Base-by-base conservation (phyloP, 2,113 vertebrate genomes). In the Cyprinodon brontotheroides region DNA sequence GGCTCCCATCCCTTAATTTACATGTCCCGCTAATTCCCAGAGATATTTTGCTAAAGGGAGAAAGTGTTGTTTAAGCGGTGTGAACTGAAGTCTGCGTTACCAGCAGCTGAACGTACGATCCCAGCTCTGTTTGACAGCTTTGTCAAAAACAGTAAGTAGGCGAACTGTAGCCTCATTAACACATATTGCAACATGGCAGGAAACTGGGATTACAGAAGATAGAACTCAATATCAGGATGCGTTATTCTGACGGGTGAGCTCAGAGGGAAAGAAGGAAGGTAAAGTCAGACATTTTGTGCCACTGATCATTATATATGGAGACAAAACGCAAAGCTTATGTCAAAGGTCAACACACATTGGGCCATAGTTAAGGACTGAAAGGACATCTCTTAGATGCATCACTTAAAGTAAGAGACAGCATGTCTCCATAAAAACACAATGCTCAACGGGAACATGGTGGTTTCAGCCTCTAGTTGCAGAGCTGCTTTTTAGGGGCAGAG, bases 61-160 rank as follows among this genome's bases (percentile, higher is more conserved):
- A 61, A 64, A 29, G 68, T 72, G 70, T 72, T 81, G 79, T 78
- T 77, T 11, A 57, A 80, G 69, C 65, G 8, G 14, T 1, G 43
- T 41, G 17, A 61, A 71, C 45, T 11, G 72, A 75, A 41, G 73
- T 68, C 84, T 83, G 60, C 71, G 43, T 83, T 72, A 67, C 71
- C 75, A 43, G 81, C 79, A 79, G 69, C 79, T 72, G 69, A 57
- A 72, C 39, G 9, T 1, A 63, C 70, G 75, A 86, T 81, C 83
- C 72, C 84, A 84, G 85, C 79, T 71, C 80, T 59, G 50, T 64
- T 57, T 72, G 86, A 78, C 78, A 85, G 82, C 83, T 78, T 81
- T 11, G 74, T 84, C 74, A 70, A 13, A 85, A 83, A 76, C 76
- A 80, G 41, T 74, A 70, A 73, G 72, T 72, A 17, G 37, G 22